phyloP scores from a whole-genome alignment of 2,797 vertebrate species.

The Lophotriccus pileatus region DNA sequence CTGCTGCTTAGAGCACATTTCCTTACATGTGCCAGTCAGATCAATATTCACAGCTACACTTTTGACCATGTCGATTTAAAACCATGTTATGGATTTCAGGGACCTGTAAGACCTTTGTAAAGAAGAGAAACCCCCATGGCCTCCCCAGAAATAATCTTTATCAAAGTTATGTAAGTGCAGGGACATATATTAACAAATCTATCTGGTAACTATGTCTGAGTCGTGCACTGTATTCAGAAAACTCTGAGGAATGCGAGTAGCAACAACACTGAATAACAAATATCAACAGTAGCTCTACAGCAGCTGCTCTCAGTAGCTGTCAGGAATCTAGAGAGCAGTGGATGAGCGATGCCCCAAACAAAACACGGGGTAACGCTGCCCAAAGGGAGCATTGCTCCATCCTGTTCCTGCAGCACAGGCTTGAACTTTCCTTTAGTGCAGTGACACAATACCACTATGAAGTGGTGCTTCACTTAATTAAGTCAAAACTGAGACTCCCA shows the following conservation, averaged over 20 bases:
- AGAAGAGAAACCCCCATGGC: background rate
- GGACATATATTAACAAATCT: background rate
- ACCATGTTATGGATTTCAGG: background rate
- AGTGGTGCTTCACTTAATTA: constrained; percentile 75
- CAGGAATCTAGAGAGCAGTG: background rate
- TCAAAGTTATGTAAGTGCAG: background rate
- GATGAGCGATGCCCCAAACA: background rate
- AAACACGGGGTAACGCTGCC: constrained; percentile 6
- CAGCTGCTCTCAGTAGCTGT: background rate
- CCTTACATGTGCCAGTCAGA: background rate
- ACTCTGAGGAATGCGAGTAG: background rate
- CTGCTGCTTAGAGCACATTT: background rate
- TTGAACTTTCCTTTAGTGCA: background rate
- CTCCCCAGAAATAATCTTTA: constrained; percentile 23
- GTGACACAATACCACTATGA: constrained; percentile 38
- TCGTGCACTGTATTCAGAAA: background rate
- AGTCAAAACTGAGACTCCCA: constrained; percentile 65
- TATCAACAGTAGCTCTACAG: background rate
- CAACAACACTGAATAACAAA: background rate
- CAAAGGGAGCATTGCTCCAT: constrained; percentile 10
- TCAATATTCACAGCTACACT: background rate
- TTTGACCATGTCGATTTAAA: background rate
- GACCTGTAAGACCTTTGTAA: background rate
- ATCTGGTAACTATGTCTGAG: background rate
- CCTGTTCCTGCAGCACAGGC: background rate